These are phyloP conservation scores for Cyrtonyx montezumae DNA, from an alignment of 2,113 vertebrate species.

Conservation along the genomic window DNA sequence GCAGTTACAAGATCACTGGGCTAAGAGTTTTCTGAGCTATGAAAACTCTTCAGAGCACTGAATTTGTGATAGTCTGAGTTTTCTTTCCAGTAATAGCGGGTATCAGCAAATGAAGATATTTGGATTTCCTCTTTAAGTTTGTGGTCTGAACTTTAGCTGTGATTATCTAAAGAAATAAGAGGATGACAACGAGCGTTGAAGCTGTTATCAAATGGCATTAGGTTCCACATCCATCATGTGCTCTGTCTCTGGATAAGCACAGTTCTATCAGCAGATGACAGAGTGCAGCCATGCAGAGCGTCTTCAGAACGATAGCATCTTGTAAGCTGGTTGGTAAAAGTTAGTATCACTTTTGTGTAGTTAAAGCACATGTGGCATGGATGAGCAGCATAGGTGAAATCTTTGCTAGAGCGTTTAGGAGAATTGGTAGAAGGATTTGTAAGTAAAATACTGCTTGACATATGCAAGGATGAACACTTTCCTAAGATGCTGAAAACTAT, in stretches of 20 bases:
- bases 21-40: accelerated
- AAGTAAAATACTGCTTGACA: not conserved
- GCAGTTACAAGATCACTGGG: not conserved
- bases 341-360: not conserved
- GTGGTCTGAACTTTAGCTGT: not conserved
- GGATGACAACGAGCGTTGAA: not conserved
- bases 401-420: not conserved
- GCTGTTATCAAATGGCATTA: not conserved
- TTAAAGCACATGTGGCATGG: accelerated
- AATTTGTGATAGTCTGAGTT: not conserved
- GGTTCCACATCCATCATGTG: not conserved
- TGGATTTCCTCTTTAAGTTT: not conserved
- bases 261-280: not conserved
- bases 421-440: not conserved
- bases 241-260: not conserved
- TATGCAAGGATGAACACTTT: not conserved
- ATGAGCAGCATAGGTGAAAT: not conserved
- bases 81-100: not conserved
- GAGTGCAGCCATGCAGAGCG: not conserved
- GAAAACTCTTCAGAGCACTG: not conserved
- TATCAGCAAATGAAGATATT: not conserved
- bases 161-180: not conserved
- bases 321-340: not conserved
- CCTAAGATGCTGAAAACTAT: not conserved
- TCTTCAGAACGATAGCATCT: not conserved